These are phyloP conservation scores for Crocallis elinguaria DNA, from an alignment of 2,888 invertebrate genomes.

Conservation along the genomic window DNA sequence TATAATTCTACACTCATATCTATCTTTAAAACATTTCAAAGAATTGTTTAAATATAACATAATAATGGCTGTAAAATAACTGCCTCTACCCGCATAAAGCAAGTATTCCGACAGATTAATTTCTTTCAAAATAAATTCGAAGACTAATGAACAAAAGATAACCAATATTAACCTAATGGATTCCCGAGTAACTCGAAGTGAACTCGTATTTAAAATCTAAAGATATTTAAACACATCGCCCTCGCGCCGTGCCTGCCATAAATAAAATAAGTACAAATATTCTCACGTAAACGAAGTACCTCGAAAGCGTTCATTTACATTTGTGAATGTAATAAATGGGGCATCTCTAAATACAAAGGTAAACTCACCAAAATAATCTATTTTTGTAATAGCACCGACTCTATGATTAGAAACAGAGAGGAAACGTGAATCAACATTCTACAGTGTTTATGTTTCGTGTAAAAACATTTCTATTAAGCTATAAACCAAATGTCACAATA, in stretches of 20 bases:
- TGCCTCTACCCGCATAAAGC: constrained; percentile 33
- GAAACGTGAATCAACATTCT: constrained; percentile 50
- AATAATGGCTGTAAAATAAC: constrained; percentile 20
- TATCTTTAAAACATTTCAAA: constrained; percentile 4
- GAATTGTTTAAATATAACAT: constrained; percentile 12
- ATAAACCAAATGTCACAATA: constrained; percentile 29
- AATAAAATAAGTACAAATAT: constrained; percentile 85
- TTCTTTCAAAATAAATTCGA: constrained; percentile 55
- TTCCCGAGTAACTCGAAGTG: constrained; percentile 71
- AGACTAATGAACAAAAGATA: constrained; percentile 64
- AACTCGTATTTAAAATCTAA: constrained; percentile 78
- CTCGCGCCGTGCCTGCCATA: constrained; percentile 76
- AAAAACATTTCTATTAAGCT: constrained; percentile 21
- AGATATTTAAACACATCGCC: constrained; percentile 83
- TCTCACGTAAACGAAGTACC: constrained; percentile 83
- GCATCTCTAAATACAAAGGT: constrained; percentile 78
- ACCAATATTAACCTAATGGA: constrained; percentile 77
- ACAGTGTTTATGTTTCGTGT: constrained; percentile 37
- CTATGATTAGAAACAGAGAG: constrained; percentile 54
- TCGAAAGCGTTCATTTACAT: constrained; percentile 82
- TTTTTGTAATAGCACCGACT: constrained; percentile 54
- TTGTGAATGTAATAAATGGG: constrained; percentile 82
- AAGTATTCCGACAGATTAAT: constrained; percentile 58
- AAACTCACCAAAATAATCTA: constrained; percentile 67
- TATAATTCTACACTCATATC: not conserved